Conservation (phyloP, 1,140 invertebrate species). For the Brachystomella parvula region DNA sequence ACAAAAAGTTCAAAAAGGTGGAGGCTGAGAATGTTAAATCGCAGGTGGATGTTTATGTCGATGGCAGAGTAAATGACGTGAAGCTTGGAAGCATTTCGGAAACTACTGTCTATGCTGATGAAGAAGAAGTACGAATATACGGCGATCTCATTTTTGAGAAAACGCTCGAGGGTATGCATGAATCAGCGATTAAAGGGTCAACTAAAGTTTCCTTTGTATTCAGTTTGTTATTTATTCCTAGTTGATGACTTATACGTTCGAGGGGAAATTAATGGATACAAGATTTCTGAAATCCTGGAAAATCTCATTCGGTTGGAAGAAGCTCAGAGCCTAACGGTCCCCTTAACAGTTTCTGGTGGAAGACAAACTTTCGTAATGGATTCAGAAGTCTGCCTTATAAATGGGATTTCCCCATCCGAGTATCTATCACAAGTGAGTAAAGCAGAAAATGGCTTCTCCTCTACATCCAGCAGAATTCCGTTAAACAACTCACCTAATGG, state of each 20-base stretch:
- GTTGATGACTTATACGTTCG: not conserved
- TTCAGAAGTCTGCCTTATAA: constrained; percentile 4
- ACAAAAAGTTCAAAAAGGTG: constrained; percentile 9
- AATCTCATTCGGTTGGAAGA: constrained; percentile 5
- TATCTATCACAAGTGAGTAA: constrained; percentile 14
- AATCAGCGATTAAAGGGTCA: not conserved
- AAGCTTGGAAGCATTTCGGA: not conserved
- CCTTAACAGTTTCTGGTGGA: not conserved
- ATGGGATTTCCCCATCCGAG: constrained; percentile 6
- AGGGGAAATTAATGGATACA: constrained; percentile 5
- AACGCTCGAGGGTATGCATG: not conserved
- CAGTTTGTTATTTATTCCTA: not conserved
- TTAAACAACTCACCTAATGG: too few species aligned
- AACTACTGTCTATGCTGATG: constrained; percentile 1
- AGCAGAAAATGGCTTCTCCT: not conserved
- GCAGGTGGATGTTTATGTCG: not conserved
- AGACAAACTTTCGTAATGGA: not conserved
- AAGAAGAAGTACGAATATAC: not conserved
- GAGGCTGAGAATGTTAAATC: not conserved
- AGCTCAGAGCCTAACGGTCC: not conserved
- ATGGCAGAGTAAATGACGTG: constrained; percentile 1
- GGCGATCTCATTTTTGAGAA: constrained; percentile 13
- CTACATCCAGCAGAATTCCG: too few species aligned
- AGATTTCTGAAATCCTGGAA: not conserved
- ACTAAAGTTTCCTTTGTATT: not conserved